Evolutionary conservation across 2,888 invertebrate genomes (phyloP).

Genomic region (Zaprionus bogoriensis): DNA sequence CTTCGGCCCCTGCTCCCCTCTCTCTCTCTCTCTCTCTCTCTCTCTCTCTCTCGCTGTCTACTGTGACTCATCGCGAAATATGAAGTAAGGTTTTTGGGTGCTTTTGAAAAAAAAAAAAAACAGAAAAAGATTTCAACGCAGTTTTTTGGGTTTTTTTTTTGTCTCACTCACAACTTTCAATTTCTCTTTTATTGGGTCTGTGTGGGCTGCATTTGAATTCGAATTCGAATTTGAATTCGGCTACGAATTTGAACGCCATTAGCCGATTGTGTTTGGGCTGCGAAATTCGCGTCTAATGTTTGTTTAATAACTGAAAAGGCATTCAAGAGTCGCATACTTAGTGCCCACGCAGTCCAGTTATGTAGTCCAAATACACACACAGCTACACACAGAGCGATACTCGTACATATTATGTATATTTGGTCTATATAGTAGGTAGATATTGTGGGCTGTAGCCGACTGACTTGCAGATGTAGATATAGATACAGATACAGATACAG

Average conservation of each 20-base stretch:
- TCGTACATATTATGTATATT: no score
- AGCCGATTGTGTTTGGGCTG: slow-evolving; percentile 6
- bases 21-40: not conserved
- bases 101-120: no score
- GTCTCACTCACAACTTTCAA: slow-evolving; percentile 59
- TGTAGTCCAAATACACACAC: not conserved
- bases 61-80: slow-evolving; percentile 33
- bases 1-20: not conserved
- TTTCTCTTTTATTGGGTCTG: slow-evolving; percentile 52
- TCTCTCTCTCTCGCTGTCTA: not conserved
- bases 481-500: slow-evolving; percentile 33
- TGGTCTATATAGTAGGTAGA: slow-evolving; percentile 3
- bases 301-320: slow-evolving; percentile 55
- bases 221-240: slow-evolving; percentile 26
- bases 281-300: slow-evolving; percentile 58
- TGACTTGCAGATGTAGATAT: slow-evolving; percentile 28
- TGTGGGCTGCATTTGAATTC: slow-evolving; percentile 51
- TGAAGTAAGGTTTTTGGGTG: slow-evolving; percentile 1
- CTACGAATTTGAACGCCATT: slow-evolving; percentile 15
- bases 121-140: no score
- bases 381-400: no score
- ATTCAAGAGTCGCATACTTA: slow-evolving; percentile 67
- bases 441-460: slow-evolving; percentile 31
- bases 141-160: not conserved
- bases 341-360: slow-evolving; percentile 59